Percentiles rank a stretch among this genome's conserved stretches.
Conservation (phyloP, 1,140 invertebrate species). For the Araneus ventricosus region DNA sequence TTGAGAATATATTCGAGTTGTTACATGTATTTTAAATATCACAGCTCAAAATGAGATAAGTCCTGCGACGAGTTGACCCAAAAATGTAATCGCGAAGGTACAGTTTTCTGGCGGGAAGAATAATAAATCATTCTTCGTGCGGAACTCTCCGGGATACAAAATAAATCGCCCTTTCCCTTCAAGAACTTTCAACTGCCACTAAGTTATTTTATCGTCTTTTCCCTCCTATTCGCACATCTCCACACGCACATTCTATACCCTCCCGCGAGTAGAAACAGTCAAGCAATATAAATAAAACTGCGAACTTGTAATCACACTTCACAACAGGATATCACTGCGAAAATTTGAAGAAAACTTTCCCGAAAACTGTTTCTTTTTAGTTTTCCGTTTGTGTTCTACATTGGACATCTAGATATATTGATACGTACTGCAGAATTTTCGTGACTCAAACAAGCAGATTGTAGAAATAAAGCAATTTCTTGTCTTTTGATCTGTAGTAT, state of each 20-base stretch:
- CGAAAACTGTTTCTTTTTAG: background rate
- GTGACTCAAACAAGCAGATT: conserved; percentile 8
- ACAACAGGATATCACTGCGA: background rate
- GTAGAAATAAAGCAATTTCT: conserved; percentile 23
- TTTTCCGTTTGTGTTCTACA: background rate
- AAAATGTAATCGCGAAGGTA: background rate
- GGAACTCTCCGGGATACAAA: background rate
- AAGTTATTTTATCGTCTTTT: conserved; percentile 1
- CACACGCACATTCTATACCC: background rate
- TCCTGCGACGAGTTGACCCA: background rate
- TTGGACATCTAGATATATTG: background rate
- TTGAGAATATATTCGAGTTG: too few relatives aligned
- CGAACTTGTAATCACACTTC: conserved; percentile 23
- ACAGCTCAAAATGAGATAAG: background rate
- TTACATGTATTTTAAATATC: too few relatives aligned
- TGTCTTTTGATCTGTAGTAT: conserved; percentile 18
- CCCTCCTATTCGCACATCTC: background rate
- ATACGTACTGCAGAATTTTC: background rate
- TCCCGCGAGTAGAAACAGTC: background rate
- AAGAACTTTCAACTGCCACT: background rate
- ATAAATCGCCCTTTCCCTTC: background rate
- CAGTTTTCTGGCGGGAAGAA: background rate
- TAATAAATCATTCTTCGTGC: background rate
- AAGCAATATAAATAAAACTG: conserved; percentile 3
- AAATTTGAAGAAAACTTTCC: background rate